These are phyloP conservation scores for Neolamprologus kungweensis DNA, from an alignment of 2,113 vertebrate species.

Conservation along the genomic window DNA sequence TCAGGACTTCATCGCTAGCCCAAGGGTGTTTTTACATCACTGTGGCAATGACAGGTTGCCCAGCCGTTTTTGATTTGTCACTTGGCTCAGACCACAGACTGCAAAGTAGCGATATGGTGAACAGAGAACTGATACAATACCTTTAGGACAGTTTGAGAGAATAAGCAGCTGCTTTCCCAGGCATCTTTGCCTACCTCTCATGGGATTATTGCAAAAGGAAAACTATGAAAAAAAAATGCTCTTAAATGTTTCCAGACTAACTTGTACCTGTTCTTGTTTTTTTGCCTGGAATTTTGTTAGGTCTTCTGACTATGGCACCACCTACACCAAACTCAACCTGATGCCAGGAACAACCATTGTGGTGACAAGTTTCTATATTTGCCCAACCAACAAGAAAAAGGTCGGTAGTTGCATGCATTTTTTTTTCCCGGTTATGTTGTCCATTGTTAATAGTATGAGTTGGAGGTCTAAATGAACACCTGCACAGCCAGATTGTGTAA, in stretches of 20 bases:
- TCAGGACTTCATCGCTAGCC: slow-evolving; percentile 4
- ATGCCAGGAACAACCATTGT: slow-evolving; percentile 87
- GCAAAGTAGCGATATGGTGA: slow-evolving; percentile 13
- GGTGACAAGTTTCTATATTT: slow-evolving; percentile 96
- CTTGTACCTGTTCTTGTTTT: not conserved
- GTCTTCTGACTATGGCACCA: slow-evolving; percentile 90
- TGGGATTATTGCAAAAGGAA: not conserved
- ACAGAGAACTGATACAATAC: slow-evolving; percentile 3
- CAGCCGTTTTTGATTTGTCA: slow-evolving; percentile 30
- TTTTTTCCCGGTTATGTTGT: not conserved
- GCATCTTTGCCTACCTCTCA: not conserved
- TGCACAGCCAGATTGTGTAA: not conserved
- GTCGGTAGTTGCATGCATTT: slow-evolving; percentile 56
- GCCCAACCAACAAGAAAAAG: slow-evolving; percentile 95
- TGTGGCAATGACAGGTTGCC: slow-evolving; percentile 7
- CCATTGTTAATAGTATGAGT: not conserved
- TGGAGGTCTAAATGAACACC: not conserved
- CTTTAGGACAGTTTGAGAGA: slow-evolving; percentile 3
- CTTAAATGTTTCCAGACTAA: not conserved
- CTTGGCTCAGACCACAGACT: not conserved
- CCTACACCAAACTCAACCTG: slow-evolving; percentile 90
- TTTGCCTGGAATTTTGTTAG: slow-evolving; percentile 59
- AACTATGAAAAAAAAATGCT: not conserved
- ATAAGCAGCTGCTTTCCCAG: not conserved
- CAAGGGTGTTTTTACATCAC: slow-evolving; percentile 7